Base-by-base conservation (phyloP, 2,113 vertebrate species). In the Rhinolophus ferrumequinum region DNA sequence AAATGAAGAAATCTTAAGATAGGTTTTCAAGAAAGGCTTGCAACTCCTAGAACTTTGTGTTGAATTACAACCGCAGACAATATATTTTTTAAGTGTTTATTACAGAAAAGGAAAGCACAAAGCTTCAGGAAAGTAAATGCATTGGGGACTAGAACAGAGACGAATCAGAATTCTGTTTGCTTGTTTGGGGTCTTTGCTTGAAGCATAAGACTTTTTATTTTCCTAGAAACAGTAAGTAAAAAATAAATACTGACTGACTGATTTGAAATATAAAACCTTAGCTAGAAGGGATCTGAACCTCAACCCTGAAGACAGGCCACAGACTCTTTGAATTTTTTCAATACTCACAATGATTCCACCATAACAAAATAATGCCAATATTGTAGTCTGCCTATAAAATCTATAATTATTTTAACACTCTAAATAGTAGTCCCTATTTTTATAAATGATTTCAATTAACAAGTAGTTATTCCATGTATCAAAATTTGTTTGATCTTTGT, bases 31-130 rank as follows among this genome's bases (percentile, higher is more conserved):
- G 95, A 98, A 97, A 98, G 82, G 80, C 82, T 94, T 96, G 69
- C 2, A 96, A 96, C 90, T 95, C 92, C 64, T 47, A 93, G 87
- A 86, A 90, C 95, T 95, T 96, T 97, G 22, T 9, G 94, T 83
- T 97, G 94, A 96, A 96, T 92, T 93, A 97, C 47, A 52, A 97
- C 97, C 97, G 88, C 92, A 96, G 98, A 88, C 86, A 98, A 97
- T 98, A 96, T 95, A 98, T 95, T 98, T 98, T 98, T 97, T 95
- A 98, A 98, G 94, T 97, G 96, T 90, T 98, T 98, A 98, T 98
- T 98, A 97, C 98, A 98, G 87, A 94, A 98, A 98, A 95, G 92
- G 88, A 96, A 98, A 79, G 69, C 69, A 97, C 84, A 98, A 97
- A 95, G 97, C 94, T 98, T 97, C 95, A 97, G 97, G 98, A 98